Evolutionary conservation across 2,113 vertebrate genomes (phyloP), one percentile per base, ranked within the genome.

Genomic region (mouse (Mus musculus)): DNA sequence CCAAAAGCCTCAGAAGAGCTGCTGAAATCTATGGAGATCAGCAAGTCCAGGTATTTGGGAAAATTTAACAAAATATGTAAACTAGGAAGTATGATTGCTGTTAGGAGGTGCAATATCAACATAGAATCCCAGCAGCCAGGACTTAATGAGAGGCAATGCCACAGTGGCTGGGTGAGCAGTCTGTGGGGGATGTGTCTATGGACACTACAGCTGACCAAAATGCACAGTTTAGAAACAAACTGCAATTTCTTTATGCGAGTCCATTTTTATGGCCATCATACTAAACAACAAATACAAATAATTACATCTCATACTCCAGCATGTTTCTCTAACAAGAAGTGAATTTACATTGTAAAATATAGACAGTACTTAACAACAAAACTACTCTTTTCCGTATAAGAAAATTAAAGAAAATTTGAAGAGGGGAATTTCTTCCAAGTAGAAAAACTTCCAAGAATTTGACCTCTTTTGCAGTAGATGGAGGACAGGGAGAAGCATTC

Each of bases 281-380:
- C 33, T 73, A 65, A 88, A 95, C 82, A 93, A 0, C 7, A 86
- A 67, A 91, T 71, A 93, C 33, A 88, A 95, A 96, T 86, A 88
- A 75, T 96, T 90, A 52, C 0, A 54, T 26, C 42, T 97, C 22
- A 1, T 73, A 78, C 87, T 75, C 76, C 89, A 5, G 90, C 91
- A 59, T 89, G 94, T 49, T 20, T 46, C 81, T 91, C 67, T 92
- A 72, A 12, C 87, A 97, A 96, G 94, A 96, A 93, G 72, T 39
- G 36, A 96, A 69, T 13, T 92, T 73, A 59, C 92, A 91, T 80
- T 92, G 89, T 73, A 61, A 92, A 93, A 90, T 46, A 42, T 86
- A 14, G 95, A 80, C 52, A 65, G 82, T 61, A 78, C 72, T 86
- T 65, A 92, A 94, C 96, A 95, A 20, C 3, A 3, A 97, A 94